phyloP scores from a whole-genome alignment of 2,113 vertebrate genomes.

The Oncorhynchus nerka region DNA sequence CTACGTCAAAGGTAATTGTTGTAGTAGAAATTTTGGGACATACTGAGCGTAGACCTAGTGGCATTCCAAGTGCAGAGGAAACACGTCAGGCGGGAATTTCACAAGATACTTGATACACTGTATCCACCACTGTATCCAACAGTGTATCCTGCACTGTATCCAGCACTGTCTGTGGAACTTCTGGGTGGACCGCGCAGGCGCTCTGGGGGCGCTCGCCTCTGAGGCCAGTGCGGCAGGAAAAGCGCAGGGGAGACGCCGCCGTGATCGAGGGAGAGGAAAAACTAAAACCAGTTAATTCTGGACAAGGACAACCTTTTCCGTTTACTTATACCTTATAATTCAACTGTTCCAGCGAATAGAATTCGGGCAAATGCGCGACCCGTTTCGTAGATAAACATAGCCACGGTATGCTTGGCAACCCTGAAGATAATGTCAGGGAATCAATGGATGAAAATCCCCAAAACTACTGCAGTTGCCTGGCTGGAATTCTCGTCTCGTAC shows the following conservation, averaged over 20 bases:
- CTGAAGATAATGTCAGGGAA: constrained; percentile 59
- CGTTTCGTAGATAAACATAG: constrained; percentile 16
- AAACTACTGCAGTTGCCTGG: constrained; percentile 48
- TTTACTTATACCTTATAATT: neutral
- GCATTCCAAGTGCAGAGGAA: neutral
- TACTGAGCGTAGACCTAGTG: neutral
- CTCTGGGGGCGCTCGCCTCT: constrained; percentile 45
- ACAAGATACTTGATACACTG: neutral
- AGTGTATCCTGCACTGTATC: neutral
- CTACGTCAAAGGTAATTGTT: neutral
- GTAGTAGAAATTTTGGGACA: neutral
- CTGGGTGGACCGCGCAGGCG: constrained; percentile 75
- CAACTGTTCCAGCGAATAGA: constrained; percentile 18
- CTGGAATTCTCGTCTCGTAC: constrained; percentile 23
- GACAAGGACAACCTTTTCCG: neutral
- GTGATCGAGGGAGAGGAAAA: constrained; percentile 41
- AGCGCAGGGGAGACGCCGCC: constrained; percentile 73
- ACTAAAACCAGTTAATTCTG: constrained; percentile 7
- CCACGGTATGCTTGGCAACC: constrained; percentile 27
- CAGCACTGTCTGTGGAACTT: too few relatives aligned
- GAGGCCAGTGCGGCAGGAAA: constrained; percentile 82
- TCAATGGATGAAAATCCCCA: constrained; percentile 46
- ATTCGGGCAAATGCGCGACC: constrained; percentile 15
- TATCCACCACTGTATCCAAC: neutral
- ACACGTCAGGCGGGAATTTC: neutral